phyloP scores from a whole-genome alignment of 92 coral and sea anemone genomes.

The Metridium senile region DNA sequence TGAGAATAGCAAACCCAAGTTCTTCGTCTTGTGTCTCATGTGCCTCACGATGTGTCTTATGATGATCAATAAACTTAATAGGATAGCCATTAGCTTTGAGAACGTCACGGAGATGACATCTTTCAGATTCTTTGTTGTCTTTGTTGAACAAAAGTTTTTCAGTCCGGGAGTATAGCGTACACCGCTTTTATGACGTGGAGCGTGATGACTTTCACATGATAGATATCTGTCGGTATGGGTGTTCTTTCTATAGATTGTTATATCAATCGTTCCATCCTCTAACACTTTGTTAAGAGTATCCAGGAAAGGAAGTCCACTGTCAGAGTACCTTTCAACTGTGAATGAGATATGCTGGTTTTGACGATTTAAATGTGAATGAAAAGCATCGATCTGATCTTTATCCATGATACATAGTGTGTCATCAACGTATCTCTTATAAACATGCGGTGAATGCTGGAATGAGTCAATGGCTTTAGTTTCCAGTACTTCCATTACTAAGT shows the following conservation, averaged over 20 bases:
- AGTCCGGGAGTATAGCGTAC: not conserved
- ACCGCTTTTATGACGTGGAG: not conserved
- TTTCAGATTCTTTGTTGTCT: not conserved
- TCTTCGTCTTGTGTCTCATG: not conserved
- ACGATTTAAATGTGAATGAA: not conserved
- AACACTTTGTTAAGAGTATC: not conserved
- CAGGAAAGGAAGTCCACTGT: not conserved
- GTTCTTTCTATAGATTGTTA: not conserved
- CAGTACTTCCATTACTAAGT: not conserved
- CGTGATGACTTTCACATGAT: not conserved
- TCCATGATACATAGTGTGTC: not conserved
- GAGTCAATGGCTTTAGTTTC: not conserved
- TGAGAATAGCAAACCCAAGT: constrained; percentile 1
- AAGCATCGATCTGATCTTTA: not conserved
- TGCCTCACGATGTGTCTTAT: not conserved
- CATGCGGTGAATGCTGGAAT: not conserved
- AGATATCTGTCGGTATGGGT: constrained; percentile 3
- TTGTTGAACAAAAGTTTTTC: not conserved
- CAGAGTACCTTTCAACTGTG: not conserved
- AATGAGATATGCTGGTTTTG: not conserved
- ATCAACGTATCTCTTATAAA: not conserved
- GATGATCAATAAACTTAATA: not conserved
- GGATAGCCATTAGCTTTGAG: not conserved
- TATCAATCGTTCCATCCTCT: not conserved
- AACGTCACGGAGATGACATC: not conserved